Evolutionary conservation across 2,888 invertebrate genomes (phyloP).

Genomic region (Chymomyza caudatula): DNA sequence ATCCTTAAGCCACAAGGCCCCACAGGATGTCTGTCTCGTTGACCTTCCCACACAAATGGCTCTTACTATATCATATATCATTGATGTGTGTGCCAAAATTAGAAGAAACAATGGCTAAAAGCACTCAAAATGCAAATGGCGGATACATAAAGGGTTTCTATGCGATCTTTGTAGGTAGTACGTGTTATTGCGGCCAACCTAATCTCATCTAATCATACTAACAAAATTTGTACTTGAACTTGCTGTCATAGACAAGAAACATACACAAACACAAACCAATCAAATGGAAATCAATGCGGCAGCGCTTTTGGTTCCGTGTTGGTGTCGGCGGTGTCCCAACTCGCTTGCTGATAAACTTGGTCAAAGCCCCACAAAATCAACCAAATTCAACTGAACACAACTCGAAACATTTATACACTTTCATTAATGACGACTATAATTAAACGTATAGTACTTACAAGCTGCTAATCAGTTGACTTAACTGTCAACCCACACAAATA

Average conservation of each 20-base stretch:
- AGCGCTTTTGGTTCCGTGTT: not conserved
- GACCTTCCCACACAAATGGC: not conserved
- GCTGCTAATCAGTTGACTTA: not conserved
- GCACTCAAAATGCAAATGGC: constrained; percentile 29
- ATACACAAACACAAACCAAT: not conserved
- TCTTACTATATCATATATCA: constrained; percentile 1
- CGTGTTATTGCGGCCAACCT: not conserved
- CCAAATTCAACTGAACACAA: constrained; percentile 4
- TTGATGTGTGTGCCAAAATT: constrained; percentile 1
- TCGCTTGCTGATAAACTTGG: constrained; percentile 7
- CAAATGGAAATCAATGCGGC: constrained; percentile 21
- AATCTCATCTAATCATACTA: not conserved
- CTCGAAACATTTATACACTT: constrained; percentile 13
- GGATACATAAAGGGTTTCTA: not conserved
- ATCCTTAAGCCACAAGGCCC: not conserved
- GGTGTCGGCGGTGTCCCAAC: constrained; percentile 11
- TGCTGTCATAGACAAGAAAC: constrained; percentile 5
- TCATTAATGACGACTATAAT: constrained; percentile 23
- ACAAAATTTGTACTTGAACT: constrained; percentile 25
- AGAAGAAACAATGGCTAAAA: constrained; percentile 20
- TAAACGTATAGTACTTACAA: constrained; percentile 4
- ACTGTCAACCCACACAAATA: not conserved
- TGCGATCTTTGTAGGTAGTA: not conserved
- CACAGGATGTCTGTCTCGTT: not conserved
- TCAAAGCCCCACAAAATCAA: not conserved